Base-by-base conservation (phyloP, 1,140 invertebrate genomes). In the Hyphantria cunea region DNA sequence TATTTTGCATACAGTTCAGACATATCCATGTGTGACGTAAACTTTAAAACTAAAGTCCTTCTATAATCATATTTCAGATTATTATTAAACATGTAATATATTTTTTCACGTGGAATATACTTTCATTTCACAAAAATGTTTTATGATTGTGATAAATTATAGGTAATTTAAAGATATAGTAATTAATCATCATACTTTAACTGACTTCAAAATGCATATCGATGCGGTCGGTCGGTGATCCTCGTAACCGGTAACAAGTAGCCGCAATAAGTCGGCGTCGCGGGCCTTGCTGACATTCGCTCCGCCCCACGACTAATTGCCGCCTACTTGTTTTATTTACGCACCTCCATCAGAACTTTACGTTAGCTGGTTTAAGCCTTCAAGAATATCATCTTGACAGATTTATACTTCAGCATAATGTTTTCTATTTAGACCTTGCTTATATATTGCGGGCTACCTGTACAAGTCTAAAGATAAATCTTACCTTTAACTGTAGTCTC, bases 291-390 rank as follows among this genome's bases (percentile, higher is more conserved):
- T 51, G 74, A 74, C 72, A 70, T 58, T 52, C 54, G 70, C 66
- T 52, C 73, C 79, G 80, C 82, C 83, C 75, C 55, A 6, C 51
- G 11, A 70, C 79, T 84, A 86, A 87, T 87, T 82, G 75, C 80
- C 75, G 74, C 74, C 77, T 83, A 78, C 80, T 80, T 83, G 78
- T 80, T 88, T n/a, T 84, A 84, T 79, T 76, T 78, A 85, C 68
- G 56, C 53, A 60, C 60, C 50, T 41, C 48, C 61, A 71, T 79
- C 68, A 68, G 71, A 74, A 67, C 63, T 37, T 11, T 7, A 37
- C 8, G 34, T 37, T 4, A 37, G 8, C 34, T 37, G 34, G 34
- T 37, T 3, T 11, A 37, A 2, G 34, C 8, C 34, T 8, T 25
- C 17, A 37, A 10, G 8, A 37, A 37, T 7, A 11, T 37, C 34